phyloP scores from a whole-genome alignment of 2,797 vertebrate species.

The Hippoglossus hippoglossus region DNA sequence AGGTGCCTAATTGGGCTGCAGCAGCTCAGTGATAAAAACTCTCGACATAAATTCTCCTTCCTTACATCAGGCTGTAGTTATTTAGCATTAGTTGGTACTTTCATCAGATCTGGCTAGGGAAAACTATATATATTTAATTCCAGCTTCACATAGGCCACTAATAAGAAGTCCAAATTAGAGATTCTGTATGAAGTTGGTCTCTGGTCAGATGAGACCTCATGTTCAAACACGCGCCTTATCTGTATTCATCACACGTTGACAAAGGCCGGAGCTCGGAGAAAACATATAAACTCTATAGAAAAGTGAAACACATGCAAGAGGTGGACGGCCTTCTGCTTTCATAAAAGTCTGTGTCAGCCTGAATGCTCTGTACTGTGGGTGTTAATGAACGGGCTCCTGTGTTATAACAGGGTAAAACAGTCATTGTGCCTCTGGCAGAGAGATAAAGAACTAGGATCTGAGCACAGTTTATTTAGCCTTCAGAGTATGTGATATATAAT shows the following conservation, averaged over 20 bases:
- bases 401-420: conserved; percentile 55
- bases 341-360: conserved; percentile 5
- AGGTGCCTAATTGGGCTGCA: conserved; percentile 49
- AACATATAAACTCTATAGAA: neutral
- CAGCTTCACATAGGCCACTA: conserved; percentile 18
- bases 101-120: conserved; percentile 42
- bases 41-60: conserved; percentile 18
- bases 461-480: conserved; percentile 32
- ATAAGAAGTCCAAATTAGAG: conserved; percentile 42
- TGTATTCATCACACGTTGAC: conserved; percentile 27
- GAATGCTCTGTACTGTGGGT: conserved; percentile 14
- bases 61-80: conserved; percentile 37
- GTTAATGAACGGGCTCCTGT: conserved; percentile 29
- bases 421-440: conserved; percentile 27
- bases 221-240: conserved; percentile 36
- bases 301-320: conserved; percentile 49
- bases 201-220: conserved; percentile 23
- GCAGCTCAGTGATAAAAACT: conserved; percentile 35
- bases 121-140: conserved; percentile 46
- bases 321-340: conserved; percentile 16
- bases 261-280: conserved; percentile 17
- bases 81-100: conserved; percentile 34
- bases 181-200: conserved; percentile 61
- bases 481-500: conserved; percentile 4
- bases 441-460: conserved; percentile 14